Evolutionary conservation across 2,113 vertebrate species (phyloP).

Genomic region (Pterocles gutturalis): DNA sequence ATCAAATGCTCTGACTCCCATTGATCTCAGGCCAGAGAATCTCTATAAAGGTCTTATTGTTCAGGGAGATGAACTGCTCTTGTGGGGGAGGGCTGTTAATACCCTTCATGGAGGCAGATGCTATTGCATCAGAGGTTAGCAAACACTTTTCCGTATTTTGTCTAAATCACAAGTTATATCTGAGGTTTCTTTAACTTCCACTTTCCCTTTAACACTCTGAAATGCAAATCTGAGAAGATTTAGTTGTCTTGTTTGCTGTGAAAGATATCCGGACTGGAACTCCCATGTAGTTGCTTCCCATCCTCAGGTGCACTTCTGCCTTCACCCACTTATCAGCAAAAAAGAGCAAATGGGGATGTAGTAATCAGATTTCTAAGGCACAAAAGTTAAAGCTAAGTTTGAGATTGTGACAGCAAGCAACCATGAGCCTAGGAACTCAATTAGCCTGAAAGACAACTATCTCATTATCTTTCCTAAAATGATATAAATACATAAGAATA

Average conservation of each 20-base stretch:
- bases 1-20: conserved; percentile 40
- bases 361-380: conserved; percentile 75
- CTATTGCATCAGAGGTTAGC: conserved; percentile 17
- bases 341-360: conserved; percentile 69
- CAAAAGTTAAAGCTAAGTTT: conserved; percentile 77
- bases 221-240: conserved; percentile 48
- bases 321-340: conserved; percentile 58
- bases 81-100: background rate
- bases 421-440: conserved; percentile 74
- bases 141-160: conserved; percentile 33
- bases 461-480: conserved; percentile 79
- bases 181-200: conserved; percentile 27
- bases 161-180: conserved; percentile 39
- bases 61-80: background rate
- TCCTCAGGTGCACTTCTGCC: conserved; percentile 57
- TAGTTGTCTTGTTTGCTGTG: conserved; percentile 69
- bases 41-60: conserved; percentile 61
- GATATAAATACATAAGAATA: conserved; percentile 79
- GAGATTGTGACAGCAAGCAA: conserved; percentile 76
- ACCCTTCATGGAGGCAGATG: background rate
- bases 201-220: conserved; percentile 32
- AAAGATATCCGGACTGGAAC: conserved; percentile 50
- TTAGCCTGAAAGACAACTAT: conserved; percentile 80
- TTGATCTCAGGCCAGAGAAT: conserved; percentile 59
- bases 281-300: conserved; percentile 46